Evolutionary conservation across 2,113 vertebrate species (phyloP).

Genomic region (Sphyrna mokarran): DNA sequence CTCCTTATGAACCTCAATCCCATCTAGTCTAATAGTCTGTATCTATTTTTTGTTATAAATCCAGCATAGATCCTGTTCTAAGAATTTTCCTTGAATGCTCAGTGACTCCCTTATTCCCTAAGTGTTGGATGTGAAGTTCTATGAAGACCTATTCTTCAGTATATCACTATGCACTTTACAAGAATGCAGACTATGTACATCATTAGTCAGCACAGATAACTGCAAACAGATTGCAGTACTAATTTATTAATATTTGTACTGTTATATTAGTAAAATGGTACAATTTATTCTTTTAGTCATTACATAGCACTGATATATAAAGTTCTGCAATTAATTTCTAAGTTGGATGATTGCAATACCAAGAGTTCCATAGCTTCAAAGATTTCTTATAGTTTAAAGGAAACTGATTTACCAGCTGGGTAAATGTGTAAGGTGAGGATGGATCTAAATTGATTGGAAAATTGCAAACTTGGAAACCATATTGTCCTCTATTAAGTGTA

Average conservation of each 20-base stretch:
- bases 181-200: constrained; percentile 8
- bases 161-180: constrained; percentile 33
- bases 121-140: background rate
- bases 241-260: constrained; percentile 40
- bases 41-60: background rate
- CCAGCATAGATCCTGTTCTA: background rate
- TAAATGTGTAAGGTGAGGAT: background rate
- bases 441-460: constrained; percentile 26
- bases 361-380: constrained; percentile 26
- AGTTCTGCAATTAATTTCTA: constrained; percentile 35
- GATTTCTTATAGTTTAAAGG: background rate
- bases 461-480: constrained; percentile 21
- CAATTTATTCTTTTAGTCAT: constrained; percentile 38
- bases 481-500: constrained; percentile 32
- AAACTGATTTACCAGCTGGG: background rate
- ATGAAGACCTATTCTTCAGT: constrained; percentile 12
- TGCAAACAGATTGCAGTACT: constrained; percentile 12
- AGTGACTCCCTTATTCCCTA: background rate
- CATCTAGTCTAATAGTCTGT: too few species aligned
- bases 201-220: constrained; percentile 14
- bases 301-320: constrained; percentile 37
- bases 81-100: background rate
- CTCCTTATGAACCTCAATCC: too few species aligned
- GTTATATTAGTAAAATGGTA: constrained; percentile 40
- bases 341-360: constrained; percentile 20